phyloP scores from a whole-genome alignment of 2,113 vertebrate species.

The Drymodes brunneopygia region DNA sequence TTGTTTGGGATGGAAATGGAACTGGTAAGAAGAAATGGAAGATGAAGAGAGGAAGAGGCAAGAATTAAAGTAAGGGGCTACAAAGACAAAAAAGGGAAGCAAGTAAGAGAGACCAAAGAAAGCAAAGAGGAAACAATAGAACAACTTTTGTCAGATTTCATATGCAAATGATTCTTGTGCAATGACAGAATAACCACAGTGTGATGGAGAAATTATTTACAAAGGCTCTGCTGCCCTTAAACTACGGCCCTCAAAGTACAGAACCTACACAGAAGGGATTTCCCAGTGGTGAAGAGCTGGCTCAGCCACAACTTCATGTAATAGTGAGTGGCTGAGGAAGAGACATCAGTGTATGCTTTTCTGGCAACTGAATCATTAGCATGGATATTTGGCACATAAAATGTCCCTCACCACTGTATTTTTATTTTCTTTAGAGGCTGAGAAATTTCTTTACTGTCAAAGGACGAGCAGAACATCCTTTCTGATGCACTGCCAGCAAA shows the following conservation, averaged over 20 bases:
- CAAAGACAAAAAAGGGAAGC: not conserved
- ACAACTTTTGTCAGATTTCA: not conserved
- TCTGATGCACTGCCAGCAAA: not conserved
- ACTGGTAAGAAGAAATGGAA: not conserved
- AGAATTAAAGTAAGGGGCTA: not conserved
- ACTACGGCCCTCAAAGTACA: not conserved
- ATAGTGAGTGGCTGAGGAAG: not conserved
- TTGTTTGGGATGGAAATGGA: not conserved
- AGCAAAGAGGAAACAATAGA: fast-evolving
- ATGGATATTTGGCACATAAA: not conserved
- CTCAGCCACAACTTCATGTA: not conserved
- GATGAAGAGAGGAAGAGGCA: not conserved
- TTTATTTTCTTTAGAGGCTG: not conserved
- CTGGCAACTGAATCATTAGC: not conserved
- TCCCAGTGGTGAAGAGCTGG: not conserved
- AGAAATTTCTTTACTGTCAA: not conserved
- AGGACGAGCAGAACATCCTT: not conserved
- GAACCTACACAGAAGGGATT: not conserved
- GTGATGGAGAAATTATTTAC: not conserved
- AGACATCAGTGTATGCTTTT: not conserved
- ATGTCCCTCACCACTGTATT: not conserved
- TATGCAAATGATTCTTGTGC: not conserved
- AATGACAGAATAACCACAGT: not conserved
- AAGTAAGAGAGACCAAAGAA: not conserved
- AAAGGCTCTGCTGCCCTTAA: not conserved